Evolutionary conservation across 1,140 invertebrate species (phyloP).

Genomic region (Calephelis nemesis): DNA sequence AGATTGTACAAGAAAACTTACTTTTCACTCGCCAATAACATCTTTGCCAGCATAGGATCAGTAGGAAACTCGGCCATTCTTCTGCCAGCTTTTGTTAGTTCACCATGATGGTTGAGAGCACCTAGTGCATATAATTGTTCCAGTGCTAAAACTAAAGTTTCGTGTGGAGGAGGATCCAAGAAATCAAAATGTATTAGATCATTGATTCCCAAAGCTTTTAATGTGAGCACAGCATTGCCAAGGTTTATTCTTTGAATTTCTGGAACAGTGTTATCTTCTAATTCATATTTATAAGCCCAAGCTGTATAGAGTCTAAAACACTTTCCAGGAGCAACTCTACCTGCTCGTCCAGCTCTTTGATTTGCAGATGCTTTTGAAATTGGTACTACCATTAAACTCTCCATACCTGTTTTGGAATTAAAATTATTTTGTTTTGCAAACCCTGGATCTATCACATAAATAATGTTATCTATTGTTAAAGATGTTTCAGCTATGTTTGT

Average conservation of each 20-base stretch:
- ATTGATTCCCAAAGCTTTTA: slow-evolving; percentile 98
- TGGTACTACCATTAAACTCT: slow-evolving; percentile 97
- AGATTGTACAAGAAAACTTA: slow-evolving; percentile 69
- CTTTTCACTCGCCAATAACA: slow-evolving; percentile 98
- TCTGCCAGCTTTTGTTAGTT: slow-evolving; percentile 97
- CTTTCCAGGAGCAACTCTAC: slow-evolving; percentile 96
- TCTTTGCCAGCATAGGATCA: slow-evolving; percentile 99
- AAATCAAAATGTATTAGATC: slow-evolving; percentile 99
- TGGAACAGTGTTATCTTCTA: slow-evolving; percentile 98
- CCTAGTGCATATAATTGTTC: slow-evolving; percentile 99
- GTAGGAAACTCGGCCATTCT: slow-evolving; percentile 99
- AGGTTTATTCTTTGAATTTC: slow-evolving; percentile 99
- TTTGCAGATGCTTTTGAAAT: slow-evolving; percentile 98
- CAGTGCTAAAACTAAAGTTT: slow-evolving; percentile 96
- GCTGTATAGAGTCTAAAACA: slow-evolving; percentile 98
- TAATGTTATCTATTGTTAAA: slow-evolving; percentile 99
- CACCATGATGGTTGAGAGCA: slow-evolving; percentile 98
- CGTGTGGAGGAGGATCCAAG: slow-evolving; percentile 98
- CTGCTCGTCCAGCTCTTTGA: slow-evolving; percentile 95
- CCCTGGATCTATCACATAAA: slow-evolving; percentile 99
- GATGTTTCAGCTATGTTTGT: slow-evolving; percentile 99
- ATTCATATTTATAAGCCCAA: slow-evolving; percentile 98
- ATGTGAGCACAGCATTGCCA: slow-evolving; percentile 96
- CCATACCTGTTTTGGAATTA: slow-evolving; percentile 98
- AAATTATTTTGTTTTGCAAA: slow-evolving; percentile 99